Evolutionary conservation across 2,797 vertebrate genomes (phyloP).

Genomic region (Babyrousa celebensis): DNA sequence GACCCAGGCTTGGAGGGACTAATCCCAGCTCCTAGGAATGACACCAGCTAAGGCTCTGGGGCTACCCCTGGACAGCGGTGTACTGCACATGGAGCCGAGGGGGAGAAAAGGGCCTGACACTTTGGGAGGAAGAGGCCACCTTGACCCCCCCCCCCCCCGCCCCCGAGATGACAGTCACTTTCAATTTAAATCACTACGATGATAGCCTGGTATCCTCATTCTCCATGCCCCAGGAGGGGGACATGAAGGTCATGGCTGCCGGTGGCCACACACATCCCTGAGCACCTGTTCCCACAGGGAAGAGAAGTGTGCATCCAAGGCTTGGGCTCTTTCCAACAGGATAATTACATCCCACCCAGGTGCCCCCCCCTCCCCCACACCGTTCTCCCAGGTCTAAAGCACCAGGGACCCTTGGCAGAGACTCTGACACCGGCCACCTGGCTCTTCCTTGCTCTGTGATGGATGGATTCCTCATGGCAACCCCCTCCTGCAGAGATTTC

Average conservation of each 20-base stretch:
- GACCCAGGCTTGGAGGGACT: neutral
- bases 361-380: neutral
- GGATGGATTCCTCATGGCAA: neutral
- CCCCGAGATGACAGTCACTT: neutral
- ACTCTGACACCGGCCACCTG: neutral
- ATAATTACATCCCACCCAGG: neutral
- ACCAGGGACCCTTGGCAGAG: neutral
- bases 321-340: neutral
- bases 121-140: slow-evolving; percentile 70
- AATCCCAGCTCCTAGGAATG: no score
- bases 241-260: neutral
- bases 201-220: neutral
- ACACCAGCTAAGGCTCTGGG: neutral
- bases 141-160: neutral
- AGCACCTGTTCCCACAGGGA: neutral
- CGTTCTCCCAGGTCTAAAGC: neutral
- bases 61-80: neutral
- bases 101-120: slow-evolving; percentile 27
- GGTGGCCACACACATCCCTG: neutral
- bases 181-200: slow-evolving; percentile 51
- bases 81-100: neutral
- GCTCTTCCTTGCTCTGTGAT: neutral
- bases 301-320: neutral
- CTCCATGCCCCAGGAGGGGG: neutral
- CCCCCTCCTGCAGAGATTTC: neutral